Evolutionary conservation across 2,797 vertebrate genomes (phyloP).

Genomic region (Chromis chromis): DNA sequence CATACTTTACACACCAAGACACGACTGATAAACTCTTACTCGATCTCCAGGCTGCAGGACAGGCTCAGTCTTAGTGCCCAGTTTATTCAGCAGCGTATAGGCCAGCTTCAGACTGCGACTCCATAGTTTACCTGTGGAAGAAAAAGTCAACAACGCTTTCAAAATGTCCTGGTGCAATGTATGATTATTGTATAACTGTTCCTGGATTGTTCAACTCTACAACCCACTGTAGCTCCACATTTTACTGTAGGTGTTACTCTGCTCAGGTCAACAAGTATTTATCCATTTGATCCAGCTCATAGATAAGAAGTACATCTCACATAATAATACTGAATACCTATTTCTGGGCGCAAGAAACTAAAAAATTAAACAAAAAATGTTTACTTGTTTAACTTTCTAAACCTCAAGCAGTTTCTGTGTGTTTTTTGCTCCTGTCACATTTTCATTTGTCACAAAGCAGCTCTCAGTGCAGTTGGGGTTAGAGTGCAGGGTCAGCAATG

Average conservation of each 20-base stretch:
- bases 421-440: too few relatives aligned
- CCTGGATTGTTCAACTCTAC: constrained; percentile 8
- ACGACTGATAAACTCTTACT: constrained; percentile 80
- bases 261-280: constrained; percentile 26
- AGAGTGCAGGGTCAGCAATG: too few relatives aligned
- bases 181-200: constrained; percentile 41
- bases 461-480: too few relatives aligned
- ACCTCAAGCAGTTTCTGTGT: too few relatives aligned
- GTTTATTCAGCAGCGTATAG: constrained; percentile 96
- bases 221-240: constrained; percentile 27
- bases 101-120: constrained; percentile 97
- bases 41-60: constrained; percentile 95
- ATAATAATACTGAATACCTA: not conserved
- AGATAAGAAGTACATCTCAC: constrained; percentile 10
- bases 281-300: constrained; percentile 10
- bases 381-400: not conserved
- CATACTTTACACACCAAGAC: not conserved
- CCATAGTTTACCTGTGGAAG: constrained; percentile 92
- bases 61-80: constrained; percentile 96
- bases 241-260: constrained; percentile 40
- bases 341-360: too few relatives aligned
- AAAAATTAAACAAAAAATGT: not conserved
- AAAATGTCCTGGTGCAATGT: not conserved
- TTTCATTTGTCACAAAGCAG: too few relatives aligned
- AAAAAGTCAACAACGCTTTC: constrained; percentile 4